These are phyloP conservation scores for Larimichthys polyactis DNA, from an alignment of 2,113 vertebrate genomes.

Conservation along the genomic window DNA sequence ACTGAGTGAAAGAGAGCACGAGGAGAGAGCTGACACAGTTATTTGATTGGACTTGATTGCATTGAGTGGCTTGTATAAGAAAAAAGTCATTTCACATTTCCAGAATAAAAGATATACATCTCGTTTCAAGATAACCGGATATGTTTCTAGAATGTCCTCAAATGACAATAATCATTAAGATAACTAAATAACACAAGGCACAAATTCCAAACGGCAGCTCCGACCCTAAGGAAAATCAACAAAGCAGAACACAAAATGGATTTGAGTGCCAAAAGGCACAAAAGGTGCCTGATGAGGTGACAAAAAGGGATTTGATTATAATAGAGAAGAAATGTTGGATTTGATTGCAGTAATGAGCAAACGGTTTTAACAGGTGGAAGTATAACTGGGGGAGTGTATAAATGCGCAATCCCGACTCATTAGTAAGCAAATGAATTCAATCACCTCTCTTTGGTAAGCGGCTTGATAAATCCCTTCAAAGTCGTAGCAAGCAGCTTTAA, in stretches of 20 bases:
- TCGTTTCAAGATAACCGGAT: not conserved
- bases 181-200: not conserved
- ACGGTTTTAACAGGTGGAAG: conserved; percentile 70
- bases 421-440: conserved; percentile 79
- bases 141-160: not conserved
- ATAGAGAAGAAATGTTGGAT: conserved; percentile 54
- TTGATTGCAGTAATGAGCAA: conserved; percentile 68
- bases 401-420: conserved; percentile 65
- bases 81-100: not conserved
- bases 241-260: conserved; percentile 5
- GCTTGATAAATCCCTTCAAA: conserved; percentile 75
- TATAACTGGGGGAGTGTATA: conserved; percentile 56
- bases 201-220: not conserved
- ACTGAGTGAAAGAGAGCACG: conserved; percentile 20
- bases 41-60: conserved; percentile 65
- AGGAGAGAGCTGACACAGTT: not conserved
- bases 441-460: conserved; percentile 65
- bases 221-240: not conserved
- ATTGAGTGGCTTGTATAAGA: conserved; percentile 28
- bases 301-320: conserved; percentile 65
- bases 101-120: too few relatives aligned
- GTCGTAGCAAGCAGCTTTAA: conserved; percentile 66
- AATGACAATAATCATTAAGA: not conserved
- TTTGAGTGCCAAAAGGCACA: conserved; percentile 29
- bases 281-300: conserved; percentile 60